Conservation (phyloP, 2,888 invertebrate species). For the Euclidia mi region DNA sequence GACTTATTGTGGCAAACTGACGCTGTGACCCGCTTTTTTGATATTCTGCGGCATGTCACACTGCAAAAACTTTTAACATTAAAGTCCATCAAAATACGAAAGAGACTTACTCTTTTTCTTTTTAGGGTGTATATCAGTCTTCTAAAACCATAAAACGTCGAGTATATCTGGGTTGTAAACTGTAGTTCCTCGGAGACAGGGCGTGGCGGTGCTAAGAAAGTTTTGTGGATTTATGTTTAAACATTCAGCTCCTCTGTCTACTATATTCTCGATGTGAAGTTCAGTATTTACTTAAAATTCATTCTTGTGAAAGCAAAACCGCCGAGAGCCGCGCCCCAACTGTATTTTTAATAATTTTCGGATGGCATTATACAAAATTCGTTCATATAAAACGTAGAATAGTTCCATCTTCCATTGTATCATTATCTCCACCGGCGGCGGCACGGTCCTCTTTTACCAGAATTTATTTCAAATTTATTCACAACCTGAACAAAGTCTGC, state of each 20-base stretch:
- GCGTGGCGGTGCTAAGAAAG: constrained; percentile 34
- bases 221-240: constrained; percentile 42
- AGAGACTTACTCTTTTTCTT: constrained; percentile 2
- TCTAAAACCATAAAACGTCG: constrained; percentile 34
- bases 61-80: constrained; percentile 10
- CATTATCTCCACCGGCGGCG: constrained; percentile 17
- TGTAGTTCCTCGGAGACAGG: constrained; percentile 36
- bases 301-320: constrained; percentile 1
- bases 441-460: constrained; percentile 24
- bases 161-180: constrained; percentile 43
- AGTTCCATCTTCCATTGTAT: constrained; percentile 25
- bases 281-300: constrained; percentile 16
- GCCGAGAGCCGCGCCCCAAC: neutral
- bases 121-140: constrained; percentile 14
- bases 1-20: constrained; percentile 23
- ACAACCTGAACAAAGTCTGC: constrained; percentile 23
- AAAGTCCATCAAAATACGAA: constrained; percentile 10
- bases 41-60: constrained; percentile 7
- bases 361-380: neutral
- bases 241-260: constrained; percentile 26
- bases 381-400: constrained; percentile 10
- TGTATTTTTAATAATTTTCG: too few species aligned
- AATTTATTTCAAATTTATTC: constrained; percentile 41
- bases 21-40: constrained; percentile 12
- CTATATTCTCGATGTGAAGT: constrained; percentile 13